Evolutionary conservation across 2,888 invertebrate species (phyloP).

Genomic region (Alentia gelatinosa): DNA sequence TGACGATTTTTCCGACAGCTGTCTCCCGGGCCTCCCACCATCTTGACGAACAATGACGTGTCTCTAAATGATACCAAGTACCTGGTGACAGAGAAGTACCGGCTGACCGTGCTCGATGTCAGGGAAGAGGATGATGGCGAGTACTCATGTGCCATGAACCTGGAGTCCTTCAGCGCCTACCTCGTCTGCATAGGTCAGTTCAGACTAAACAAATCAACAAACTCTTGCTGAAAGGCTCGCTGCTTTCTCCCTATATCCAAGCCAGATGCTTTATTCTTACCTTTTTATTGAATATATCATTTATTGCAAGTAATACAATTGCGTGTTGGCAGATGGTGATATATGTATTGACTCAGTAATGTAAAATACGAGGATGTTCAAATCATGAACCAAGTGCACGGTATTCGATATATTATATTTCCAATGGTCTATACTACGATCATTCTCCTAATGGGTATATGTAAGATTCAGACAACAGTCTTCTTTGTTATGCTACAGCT

Average conservation of each 20-base stretch:
- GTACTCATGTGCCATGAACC: constrained; percentile 14
- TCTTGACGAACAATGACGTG: constrained; percentile 7
- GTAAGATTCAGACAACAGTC: neutral
- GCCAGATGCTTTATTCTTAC: no score
- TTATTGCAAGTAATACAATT: no score
- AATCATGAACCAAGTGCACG: no score
- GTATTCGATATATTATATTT: neutral
- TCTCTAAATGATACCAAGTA: neutral
- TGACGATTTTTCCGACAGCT: neutral
- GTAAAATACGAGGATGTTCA: no score
- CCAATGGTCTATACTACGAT: neutral
- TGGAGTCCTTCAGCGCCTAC: neutral
- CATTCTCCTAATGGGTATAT: neutral
- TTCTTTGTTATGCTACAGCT: neutral
- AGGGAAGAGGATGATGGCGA: constrained; percentile 5
- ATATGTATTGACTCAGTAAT: no score
- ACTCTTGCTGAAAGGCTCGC: no score
- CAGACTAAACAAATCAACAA: no score
- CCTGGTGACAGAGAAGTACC: constrained; percentile 29
- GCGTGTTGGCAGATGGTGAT: no score
- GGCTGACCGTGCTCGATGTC: neutral
- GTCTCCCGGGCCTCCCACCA: neutral
- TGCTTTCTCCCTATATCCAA: no score
- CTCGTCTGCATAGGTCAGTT: constrained; percentile 19
- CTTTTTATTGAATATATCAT: no score